Base-by-base conservation (phyloP, 2,888 invertebrate species). In the Osedax frankpressi region DNA sequence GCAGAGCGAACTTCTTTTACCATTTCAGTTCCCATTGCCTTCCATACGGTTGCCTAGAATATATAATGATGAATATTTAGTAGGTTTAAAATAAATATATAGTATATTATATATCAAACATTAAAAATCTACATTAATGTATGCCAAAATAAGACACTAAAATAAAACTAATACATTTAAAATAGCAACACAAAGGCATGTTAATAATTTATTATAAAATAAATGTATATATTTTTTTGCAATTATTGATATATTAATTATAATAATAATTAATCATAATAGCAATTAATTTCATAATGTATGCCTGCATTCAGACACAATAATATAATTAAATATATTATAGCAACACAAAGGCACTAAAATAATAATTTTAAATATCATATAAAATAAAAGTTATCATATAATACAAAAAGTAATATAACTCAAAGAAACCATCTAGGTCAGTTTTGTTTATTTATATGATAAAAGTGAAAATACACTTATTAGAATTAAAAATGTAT, bases 1-100 rank as follows among this genome's bases (percentile, higher is more conserved):
- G 68, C 73, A 27, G 65, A 68, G 65, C 73, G 75, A 72, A 76
- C 67, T 44, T 76, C 76, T 69, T 76, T 76, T 59, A 77, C 74
- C 30, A 74, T 65, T 63, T 77, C 77, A 28, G 75, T 75, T 27
- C 71, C 74, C 75, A 77, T 75, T 14, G 77, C 74, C 68, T 75
- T 75, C 75, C 75, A 75, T 27, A 77, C 77, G 27, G 74, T 73
- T 30, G 75, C 77, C 71, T 75, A 62, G 11, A 59, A 3, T 29
- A 28, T 28, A 44, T 44, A 72, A 74, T 11, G 27, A 72, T 0
- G 25, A 28, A 28, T 29, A 2, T 24, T 25, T 29, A 28, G 19
- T 44, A 44, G 6, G 19, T 11, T 11, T 44, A 11, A 44, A 44
- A 44, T 44, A 44, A 19, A 44, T 11, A 44, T 44, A 44, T 44